These are phyloP conservation scores for Uropetala carovei DNA, from an alignment of 2,888 invertebrate species.

Conservation along the genomic window DNA sequence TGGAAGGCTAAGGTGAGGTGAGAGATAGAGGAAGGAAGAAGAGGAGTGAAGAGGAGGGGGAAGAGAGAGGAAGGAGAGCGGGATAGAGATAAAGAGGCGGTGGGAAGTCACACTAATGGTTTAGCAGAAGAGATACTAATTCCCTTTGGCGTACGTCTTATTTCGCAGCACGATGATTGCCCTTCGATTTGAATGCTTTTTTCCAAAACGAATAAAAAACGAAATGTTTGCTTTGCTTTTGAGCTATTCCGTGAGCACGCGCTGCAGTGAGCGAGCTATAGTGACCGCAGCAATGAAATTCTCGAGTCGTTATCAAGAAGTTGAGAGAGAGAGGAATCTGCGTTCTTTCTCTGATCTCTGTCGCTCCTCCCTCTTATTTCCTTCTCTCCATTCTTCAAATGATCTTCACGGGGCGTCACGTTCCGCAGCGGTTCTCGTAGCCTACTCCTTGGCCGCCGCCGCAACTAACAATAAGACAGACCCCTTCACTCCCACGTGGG, in stretches of 20 bases:
- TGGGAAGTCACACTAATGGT: not conserved
- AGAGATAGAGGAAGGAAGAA: not conserved
- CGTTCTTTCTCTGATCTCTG: too few species aligned
- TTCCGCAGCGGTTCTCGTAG: too few species aligned
- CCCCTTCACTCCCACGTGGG: too few species aligned
- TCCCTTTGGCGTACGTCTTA: not conserved
- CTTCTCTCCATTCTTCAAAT: too few species aligned
- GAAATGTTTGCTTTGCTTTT: not conserved
- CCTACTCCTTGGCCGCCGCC: too few species aligned
- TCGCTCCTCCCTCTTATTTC: too few species aligned
- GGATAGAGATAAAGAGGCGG: not conserved
- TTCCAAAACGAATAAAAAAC: not conserved
- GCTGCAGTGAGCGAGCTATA: not conserved
- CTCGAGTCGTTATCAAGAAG: not conserved
- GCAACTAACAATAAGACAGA: too few species aligned
- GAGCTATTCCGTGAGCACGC: slow-evolving; percentile 15
- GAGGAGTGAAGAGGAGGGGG: not conserved
- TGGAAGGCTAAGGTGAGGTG: not conserved
- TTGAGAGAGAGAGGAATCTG: too few species aligned
- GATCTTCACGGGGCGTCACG: too few species aligned
- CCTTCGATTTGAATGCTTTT: not conserved
- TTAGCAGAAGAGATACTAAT: not conserved
- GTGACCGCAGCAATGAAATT: slow-evolving; percentile 39
- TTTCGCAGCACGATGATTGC: not conserved
- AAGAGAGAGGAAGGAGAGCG: not conserved